Evolutionary conservation across 1,140 invertebrate species (phyloP), one percentile per base, ranked within the genome.

Genomic region (Microplitis demolitor): DNA sequence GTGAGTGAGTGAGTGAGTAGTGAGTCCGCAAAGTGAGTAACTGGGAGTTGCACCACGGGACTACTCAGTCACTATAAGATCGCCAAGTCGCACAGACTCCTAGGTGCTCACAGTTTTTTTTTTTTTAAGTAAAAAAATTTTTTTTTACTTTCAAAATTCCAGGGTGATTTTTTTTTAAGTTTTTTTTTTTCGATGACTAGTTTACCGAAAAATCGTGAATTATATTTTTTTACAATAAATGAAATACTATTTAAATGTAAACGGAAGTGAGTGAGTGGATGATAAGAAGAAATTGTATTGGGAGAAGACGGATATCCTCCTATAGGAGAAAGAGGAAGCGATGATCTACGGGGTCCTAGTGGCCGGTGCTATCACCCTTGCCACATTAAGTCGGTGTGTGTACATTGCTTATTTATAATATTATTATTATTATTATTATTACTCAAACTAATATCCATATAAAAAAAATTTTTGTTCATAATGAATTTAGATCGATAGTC

Each of bases 361-460:
- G 85, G 85, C 84, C 75, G 84, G 84, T 86, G 84, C 83, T 78
- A 82, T 85, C 79, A 84, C 84, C 85, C 84, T 85, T 76, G 84
- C 85, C 86, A 85, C 85, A 80, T 79, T 85, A 81, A 87, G 85
- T 84, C 86, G 86, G 86, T 87, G 86, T 87, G 86, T 87, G 86
- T 87, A 87, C 84, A 87, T 85, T 83, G 80, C 79, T 87, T 74
- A 80, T 82, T 83, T 80, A 77, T 83, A 81, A n/a, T 56, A 74
- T 77, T 63, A 70, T 72, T n/a, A 69, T 69, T 33, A 39, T 37
- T 4, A 62, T 62, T 62, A 35, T 14, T 51, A 16, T 51, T 64
- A 71, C 37, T 54, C 64, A 13, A 60, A 66, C 3, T 50, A 14
- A 45, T 9, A 24, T 37, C 1, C 35, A 0, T 8, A 60, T 54